Evolutionary conservation across 2,888 invertebrate genomes (phyloP), one percentile per base, ranked within the genome.

Genomic region (Lithophane semibrunnea): DNA sequence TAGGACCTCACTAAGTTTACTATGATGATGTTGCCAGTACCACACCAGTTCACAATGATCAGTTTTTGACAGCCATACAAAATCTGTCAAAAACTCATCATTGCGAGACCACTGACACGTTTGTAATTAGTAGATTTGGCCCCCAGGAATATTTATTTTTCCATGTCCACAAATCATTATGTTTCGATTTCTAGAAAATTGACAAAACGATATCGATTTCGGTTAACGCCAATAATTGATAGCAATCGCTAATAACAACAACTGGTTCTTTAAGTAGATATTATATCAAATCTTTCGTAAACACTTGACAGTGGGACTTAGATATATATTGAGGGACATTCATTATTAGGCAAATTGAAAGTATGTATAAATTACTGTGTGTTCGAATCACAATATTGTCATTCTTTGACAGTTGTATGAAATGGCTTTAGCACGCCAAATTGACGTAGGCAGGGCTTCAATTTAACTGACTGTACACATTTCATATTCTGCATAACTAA

Each of bases 161-260:
- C 9, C 8, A 71, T 70, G 69, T 42, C n/a, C 1, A 80, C 10
- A 52, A 49, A 44, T 56, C 2, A 3, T 47, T 68, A 24, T 47
- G 29, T 18, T 7, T n/a, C 10, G 18, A 37, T 61, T 82, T 82
- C 64, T 75, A 10, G 4, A 56, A 58, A 81, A 52, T 47, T 75
- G 7, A 2, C 44, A 37, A 75, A 29, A 18, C 54, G 4, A 47
- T 61, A 61, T 21, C 58, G 44, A 21, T n/a, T 74, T 58, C 12
- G 49, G 18, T 21, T 73, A 12, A 29, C 24, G 21, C 37, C 8
- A 58, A 24, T 73, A 63, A 65, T 58, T 81, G 75, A 75, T 82
- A 82, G 47, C 75, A 81, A 12, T 52, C 49, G 44, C 60, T 8
- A 71, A 47, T 37, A 44, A 24, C 12, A 16, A 54, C 52, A 70